A percentile compares a stretch with the other conserved stretches of the same genome.
phyloP scores from a whole-genome alignment of 1,140 invertebrate genomes.

The Diachasmimorpha longicaudata region DNA sequence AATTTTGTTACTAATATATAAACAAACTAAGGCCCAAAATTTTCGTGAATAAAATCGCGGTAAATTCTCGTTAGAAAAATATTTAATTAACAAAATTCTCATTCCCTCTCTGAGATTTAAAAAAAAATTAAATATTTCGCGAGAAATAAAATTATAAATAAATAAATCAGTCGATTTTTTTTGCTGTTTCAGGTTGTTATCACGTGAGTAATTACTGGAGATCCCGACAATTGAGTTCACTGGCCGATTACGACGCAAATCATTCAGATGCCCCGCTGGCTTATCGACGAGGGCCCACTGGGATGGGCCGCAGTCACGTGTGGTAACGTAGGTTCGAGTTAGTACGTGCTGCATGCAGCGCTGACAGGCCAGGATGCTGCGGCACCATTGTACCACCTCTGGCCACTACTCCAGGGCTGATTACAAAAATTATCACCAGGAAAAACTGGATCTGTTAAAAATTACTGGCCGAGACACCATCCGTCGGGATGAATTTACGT shows the following conservation, averaged over 20 bases:
- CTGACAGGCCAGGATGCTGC: slow-evolving; percentile 36
- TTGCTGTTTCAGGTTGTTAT: no score
- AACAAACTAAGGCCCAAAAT: no score
- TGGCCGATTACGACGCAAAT: slow-evolving; percentile 54
- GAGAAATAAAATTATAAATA: neutral
- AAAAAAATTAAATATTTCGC: no score
- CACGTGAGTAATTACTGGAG: neutral
- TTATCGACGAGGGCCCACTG: slow-evolving; percentile 29
- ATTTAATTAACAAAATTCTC: no score
- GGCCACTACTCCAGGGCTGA: neutral
- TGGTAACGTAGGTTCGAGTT: slow-evolving; percentile 49
- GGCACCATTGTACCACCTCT: slow-evolving; percentile 32
- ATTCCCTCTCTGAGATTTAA: no score
- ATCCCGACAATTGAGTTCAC: slow-evolving; percentile 38
- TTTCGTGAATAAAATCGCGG: no score
- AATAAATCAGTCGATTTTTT: neutral
- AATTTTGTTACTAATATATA: no score
- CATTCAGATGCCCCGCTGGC: slow-evolving; percentile 51
- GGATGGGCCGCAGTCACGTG: slow-evolving; percentile 53
- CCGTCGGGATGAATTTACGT: slow-evolving; percentile 51
- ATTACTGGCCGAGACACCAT: slow-evolving; percentile 43
- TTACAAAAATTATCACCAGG: neutral
- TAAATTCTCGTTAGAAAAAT: no score
- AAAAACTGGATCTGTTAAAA: slow-evolving; percentile 30
- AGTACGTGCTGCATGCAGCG: slow-evolving; percentile 38